Evolutionary conservation across 2,888 invertebrate species (phyloP), one percentile per base, ranked within the genome.

Genomic region (Anagyrus pseudococci): DNA sequence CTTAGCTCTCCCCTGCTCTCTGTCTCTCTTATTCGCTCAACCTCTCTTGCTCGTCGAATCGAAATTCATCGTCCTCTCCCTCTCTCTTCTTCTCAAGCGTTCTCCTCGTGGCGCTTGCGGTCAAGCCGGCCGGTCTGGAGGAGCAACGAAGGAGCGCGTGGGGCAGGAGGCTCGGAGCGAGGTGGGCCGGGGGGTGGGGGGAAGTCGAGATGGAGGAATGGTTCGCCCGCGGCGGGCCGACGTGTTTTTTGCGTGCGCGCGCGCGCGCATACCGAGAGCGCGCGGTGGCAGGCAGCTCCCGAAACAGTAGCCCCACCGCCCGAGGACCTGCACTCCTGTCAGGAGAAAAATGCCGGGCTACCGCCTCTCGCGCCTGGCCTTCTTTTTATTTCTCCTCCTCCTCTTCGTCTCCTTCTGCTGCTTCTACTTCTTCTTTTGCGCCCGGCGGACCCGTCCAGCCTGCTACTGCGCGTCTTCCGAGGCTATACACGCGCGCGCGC

Each of bases 201-300:
- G n/a, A n/a, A n/a, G n/a, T n/a, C n/a, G n/a, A n/a, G n/a, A n/a
- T n/a, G n/a, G n/a, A n/a, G n/a, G n/a, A n/a, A n/a, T n/a, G n/a
- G n/a, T n/a, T n/a, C n/a, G n/a, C n/a, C 8, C 52, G 75, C 77
- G 75, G 78, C 77, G 75, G 79, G 79, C 77, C 75, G 77, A 79
- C 80, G 80, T 79, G 80, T 80, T 80, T 80, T 80, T 80, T 80
- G 79, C 75, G 73, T 71, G 75, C 78, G 80, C 80, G 80, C 80
- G 79, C 75, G 73, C 72, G 75, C 78, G 80, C 80, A 80, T 80
- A 80, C 80, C 80, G 77, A 75, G 53, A 20, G 25, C 23, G 17
- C 19, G 29, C 41, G 25, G 53, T 46, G 46, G 25, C 15, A 13
- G 66, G 75, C 74, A 74, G 80, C 80, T 80, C 79, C 80, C 79